Base-by-base conservation (phyloP, 2,888 invertebrate genomes). In the Odontothrips loti region DNA sequence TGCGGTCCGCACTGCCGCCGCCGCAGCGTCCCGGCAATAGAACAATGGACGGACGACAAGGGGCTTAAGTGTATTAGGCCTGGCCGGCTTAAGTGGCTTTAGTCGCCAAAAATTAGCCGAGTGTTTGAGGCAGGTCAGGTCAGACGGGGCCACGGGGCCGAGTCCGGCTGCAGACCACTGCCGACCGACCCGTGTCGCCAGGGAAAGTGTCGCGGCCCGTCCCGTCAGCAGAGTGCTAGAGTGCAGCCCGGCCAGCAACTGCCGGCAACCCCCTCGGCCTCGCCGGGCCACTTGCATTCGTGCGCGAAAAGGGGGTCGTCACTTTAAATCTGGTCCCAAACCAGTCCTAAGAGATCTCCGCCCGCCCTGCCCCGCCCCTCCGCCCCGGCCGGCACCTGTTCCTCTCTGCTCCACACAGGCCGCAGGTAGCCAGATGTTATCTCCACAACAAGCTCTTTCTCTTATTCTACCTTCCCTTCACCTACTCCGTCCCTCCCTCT, bases 351-450 rank as follows among this genome's bases (percentile, higher is more conserved):
- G 11, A n/a, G 27, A 27, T n/a, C 27, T 23, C 23, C 11, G 23
- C 23, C 68, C 68, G 23, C 68, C 27, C 27, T 27, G 68, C 68
- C 27, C 3, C 68, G 27, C 68, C 27, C 9, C 27, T 27, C 23
- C 68, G 68, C 68, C 68, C 23, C 68, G 68, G 0, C 68, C 68
- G 23, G 68, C 68, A 58, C 58, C 58, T 58, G 58, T 58, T 58
- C 15, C 58, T 58, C 20, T 43, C 34, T 43, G 34, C 34, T 6
- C 34, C 15, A 15, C 58, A 58, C 58, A 17, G 17, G 58, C 68
- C 68, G 68, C 68, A 75, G 68, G 68, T 75, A 75, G 68, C 68
- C 68, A 75, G 68, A 75, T 75, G 68, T 27, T 75, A 75, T 75
- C 68, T 75, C 58, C 20, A 17, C 58, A n/a, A 58, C 58, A 58